Conservation (phyloP, 2,797 vertebrate genomes). For the Zalophus californianus region DNA sequence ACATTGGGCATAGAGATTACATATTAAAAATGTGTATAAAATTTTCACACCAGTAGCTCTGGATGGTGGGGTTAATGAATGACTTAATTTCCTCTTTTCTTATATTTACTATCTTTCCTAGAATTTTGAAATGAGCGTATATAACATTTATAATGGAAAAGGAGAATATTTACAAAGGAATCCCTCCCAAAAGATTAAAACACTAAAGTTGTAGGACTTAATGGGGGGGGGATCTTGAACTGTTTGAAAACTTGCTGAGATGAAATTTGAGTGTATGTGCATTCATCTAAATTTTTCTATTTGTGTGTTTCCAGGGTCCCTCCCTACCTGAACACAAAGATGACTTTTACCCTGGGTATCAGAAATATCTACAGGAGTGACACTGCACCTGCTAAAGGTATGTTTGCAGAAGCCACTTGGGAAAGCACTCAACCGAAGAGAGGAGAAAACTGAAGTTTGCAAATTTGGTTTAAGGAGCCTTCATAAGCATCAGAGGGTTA, state of each 20-base stretch:
- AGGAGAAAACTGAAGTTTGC: not conserved
- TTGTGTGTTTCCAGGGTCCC: slow-evolving; percentile 24
- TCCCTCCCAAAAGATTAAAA: slow-evolving; percentile 6
- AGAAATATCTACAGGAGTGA: slow-evolving; percentile 7
- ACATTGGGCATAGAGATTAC: not conserved
- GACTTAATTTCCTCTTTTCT: slow-evolving; percentile 21
- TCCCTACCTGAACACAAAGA: slow-evolving; percentile 5
- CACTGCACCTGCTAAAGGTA: not conserved
- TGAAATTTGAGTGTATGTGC: not conserved
- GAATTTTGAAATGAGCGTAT: slow-evolving; percentile 37
- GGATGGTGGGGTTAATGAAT: not conserved
- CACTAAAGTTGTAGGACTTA: not conserved
- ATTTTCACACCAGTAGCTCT: slow-evolving; percentile 1
- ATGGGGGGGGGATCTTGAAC: not conserved
- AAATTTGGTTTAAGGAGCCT: not conserved
- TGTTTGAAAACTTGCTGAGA: slow-evolving; percentile 32
- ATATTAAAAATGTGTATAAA: slow-evolving; percentile 5
- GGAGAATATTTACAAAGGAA: slow-evolving; percentile 33
- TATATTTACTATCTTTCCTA: not conserved
- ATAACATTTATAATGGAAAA: slow-evolving; percentile 28
- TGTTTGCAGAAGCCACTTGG: slow-evolving; percentile 4
- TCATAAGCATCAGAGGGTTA: not conserved
- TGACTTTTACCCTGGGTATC: slow-evolving; percentile 17
- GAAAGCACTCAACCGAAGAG: not conserved
- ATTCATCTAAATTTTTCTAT: slow-evolving; percentile 15